Conservation (phyloP, 1,140 invertebrate genomes). For the Amyelois transitella region DNA sequence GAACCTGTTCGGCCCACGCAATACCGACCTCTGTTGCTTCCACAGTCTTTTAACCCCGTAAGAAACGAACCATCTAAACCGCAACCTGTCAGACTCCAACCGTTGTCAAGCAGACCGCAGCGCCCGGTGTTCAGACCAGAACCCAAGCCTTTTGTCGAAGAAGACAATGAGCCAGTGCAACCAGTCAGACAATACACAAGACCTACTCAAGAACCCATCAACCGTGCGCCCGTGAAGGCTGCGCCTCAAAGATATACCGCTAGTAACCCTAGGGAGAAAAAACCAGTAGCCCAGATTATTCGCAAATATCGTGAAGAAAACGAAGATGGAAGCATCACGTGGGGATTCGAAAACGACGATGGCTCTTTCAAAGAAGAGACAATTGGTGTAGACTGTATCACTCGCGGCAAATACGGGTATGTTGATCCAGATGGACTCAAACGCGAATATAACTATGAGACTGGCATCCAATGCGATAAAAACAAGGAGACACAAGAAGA, state of each 20-base stretch:
- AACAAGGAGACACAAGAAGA: slow-evolving; percentile 76
- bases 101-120: slow-evolving; percentile 65
- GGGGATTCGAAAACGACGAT: slow-evolving; percentile 90
- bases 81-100: slow-evolving; percentile 60
- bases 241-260: slow-evolving; percentile 51
- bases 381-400: slow-evolving; percentile 86
- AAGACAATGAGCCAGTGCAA: slow-evolving; percentile 54
- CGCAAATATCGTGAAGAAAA: slow-evolving; percentile 86
- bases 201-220: slow-evolving; percentile 55
- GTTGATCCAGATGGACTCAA: slow-evolving; percentile 86
- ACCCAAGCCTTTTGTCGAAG: slow-evolving; percentile 58
- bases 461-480: slow-evolving; percentile 80
- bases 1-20: slow-evolving; percentile 62
- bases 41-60: slow-evolving; percentile 51
- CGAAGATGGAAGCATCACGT: slow-evolving; percentile 87
- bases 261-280: slow-evolving; percentile 70
- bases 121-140: slow-evolving; percentile 67
- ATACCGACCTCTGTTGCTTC: slow-evolving; percentile 42
- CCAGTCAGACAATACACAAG: slow-evolving; percentile 62
- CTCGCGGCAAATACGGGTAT: slow-evolving; percentile 88
- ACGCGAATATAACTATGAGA: slow-evolving; percentile 83
- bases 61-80: slow-evolving; percentile 54
- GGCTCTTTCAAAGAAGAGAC: slow-evolving; percentile 87
- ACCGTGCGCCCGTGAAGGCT: slow-evolving; percentile 59
- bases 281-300: slow-evolving; percentile 83